Evolutionary conservation across 1,140 invertebrate species (phyloP).

Genomic region (Oreohelix idahoensis): DNA sequence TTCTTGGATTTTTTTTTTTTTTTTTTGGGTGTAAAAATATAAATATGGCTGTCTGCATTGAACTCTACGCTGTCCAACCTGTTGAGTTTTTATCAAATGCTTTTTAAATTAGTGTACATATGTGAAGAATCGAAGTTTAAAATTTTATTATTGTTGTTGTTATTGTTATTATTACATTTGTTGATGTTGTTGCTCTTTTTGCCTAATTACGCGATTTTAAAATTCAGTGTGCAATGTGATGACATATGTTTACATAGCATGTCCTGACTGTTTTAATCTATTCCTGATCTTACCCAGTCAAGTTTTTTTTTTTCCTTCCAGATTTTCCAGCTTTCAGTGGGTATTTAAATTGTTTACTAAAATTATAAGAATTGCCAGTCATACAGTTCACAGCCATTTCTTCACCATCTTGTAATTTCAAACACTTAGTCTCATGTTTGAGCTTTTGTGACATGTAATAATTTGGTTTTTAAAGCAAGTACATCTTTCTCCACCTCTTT

Average conservation of each 20-base stretch:
- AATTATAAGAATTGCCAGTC: not conserved
- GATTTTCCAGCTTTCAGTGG: not conserved
- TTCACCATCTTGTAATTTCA: not conserved
- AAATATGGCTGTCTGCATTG: not conserved
- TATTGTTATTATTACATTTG: conserved; percentile 3
- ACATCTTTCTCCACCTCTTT: too few relatives aligned
- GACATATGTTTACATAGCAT: not conserved
- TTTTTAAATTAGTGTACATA: not conserved
- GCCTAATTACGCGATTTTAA: not conserved
- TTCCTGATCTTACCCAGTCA: not conserved
- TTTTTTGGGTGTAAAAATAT: not conserved
- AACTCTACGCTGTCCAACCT: not conserved
- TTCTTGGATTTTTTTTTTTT: not conserved
- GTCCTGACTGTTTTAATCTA: not conserved
- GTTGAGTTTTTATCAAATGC: not conserved
- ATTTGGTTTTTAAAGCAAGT: too few relatives aligned
- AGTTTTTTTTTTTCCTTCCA: not conserved
- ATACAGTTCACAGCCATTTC: not conserved
- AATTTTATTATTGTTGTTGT: conserved; percentile 7
- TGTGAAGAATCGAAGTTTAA: not conserved
- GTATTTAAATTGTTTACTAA: not conserved
- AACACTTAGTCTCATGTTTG: too few relatives aligned
- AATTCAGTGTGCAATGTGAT: not conserved
- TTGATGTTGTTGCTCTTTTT: conserved; percentile 6
- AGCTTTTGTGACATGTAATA: too few relatives aligned